These are phyloP conservation scores for Sapayoa aenigma DNA, from an alignment of 2,113 vertebrate genomes.

Conservation along the genomic window DNA sequence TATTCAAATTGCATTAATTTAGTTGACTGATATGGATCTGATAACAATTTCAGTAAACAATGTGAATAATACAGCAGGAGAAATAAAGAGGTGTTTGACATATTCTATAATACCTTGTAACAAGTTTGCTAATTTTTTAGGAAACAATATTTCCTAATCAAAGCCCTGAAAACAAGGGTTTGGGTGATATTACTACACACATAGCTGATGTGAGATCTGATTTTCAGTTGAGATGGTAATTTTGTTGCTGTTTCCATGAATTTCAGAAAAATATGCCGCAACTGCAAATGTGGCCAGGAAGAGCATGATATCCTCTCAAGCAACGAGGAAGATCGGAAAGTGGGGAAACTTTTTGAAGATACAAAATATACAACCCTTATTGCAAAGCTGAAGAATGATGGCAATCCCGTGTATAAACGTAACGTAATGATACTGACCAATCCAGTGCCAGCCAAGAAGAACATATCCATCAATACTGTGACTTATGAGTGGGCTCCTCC, in stretches of 20 bases:
- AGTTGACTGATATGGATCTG: not conserved
- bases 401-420: conserved; percentile 84
- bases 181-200: not conserved
- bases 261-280: conserved; percentile 93
- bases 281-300: conserved; percentile 93
- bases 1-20: not conserved
- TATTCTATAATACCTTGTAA: not conserved
- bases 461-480: conserved; percentile 82
- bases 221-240: not conserved
- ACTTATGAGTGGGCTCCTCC: conserved; percentile 97
- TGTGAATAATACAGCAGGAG: not conserved
- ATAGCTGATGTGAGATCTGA: not conserved
- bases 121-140: not conserved
- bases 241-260: not conserved
- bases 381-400: conserved; percentile 91
- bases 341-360: conserved; percentile 94
- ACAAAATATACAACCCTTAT: conserved; percentile 95
- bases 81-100: not conserved
- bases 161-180: not conserved
- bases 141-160: not conserved
- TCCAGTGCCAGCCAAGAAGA: conserved; percentile 80
- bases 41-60: not conserved
- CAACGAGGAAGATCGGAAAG: conserved; percentile 91
- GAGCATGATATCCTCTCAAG: conserved; percentile 90
- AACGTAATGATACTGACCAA: conserved; percentile 87